Conservation (phyloP, 2,113 vertebrate species). For the Cheirogaleus medius region DNA sequence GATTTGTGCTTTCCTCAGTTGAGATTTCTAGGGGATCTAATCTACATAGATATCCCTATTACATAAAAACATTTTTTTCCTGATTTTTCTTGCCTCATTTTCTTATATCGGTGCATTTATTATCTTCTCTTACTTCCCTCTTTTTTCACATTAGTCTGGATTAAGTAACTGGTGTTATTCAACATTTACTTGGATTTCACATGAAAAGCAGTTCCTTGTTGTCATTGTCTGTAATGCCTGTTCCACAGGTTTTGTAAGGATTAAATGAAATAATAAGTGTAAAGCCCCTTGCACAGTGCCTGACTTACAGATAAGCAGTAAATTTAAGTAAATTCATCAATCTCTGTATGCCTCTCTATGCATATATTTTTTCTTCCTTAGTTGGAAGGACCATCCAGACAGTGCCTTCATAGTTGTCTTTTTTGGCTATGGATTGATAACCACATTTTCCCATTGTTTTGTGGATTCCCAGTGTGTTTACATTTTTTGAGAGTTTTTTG, state of each 20-base stretch:
- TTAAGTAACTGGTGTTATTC: neutral
- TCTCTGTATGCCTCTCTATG: neutral
- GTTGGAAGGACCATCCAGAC: neutral
- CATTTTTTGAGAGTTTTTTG: neutral
- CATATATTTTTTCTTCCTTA: neutral
- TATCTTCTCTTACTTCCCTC: neutral
- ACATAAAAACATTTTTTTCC: neutral
- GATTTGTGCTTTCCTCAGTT: neutral
- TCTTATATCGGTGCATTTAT: neutral
- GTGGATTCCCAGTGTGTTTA: neutral
- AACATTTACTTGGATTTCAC: neutral
- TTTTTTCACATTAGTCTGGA: neutral
- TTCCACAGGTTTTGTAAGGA: neutral
- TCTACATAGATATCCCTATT: neutral
- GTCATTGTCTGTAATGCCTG: neutral
- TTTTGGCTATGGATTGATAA: neutral
- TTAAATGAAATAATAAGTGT: neutral
- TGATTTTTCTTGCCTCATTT: neutral
- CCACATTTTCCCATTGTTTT: neutral
- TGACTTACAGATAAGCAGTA: neutral
- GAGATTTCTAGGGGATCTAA: neutral
- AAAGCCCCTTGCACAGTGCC: neutral
- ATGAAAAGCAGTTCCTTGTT: neutral
- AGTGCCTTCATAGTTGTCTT: neutral
- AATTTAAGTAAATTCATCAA: neutral